phyloP scores from a whole-genome alignment of 2,888 invertebrate genomes.

The Microplitis manilae region DNA sequence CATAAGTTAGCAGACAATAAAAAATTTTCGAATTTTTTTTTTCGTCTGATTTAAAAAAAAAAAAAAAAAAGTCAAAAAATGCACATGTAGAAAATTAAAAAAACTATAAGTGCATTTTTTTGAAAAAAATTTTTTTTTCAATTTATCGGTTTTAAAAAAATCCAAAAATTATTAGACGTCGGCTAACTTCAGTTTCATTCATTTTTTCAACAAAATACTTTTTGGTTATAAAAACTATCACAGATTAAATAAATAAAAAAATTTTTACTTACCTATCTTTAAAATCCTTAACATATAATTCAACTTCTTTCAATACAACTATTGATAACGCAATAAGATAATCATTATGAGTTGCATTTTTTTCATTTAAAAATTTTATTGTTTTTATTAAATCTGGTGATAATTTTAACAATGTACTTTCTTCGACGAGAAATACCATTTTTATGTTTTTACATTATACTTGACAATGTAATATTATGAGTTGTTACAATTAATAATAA shows the following conservation, averaged over 20 bases:
- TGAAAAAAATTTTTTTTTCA: no score
- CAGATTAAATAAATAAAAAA: no score
- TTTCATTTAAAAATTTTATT: slow-evolving; percentile 47
- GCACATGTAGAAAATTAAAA: no score
- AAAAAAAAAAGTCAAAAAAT: no score
- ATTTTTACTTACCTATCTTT: slow-evolving; percentile 39
- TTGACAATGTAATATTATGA: neutral
- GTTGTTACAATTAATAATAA: neutral
- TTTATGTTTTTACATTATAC: neutral
- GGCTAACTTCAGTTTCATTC: no score
- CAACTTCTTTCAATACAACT: slow-evolving; percentile 59
- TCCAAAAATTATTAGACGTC: neutral
- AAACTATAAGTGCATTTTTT: no score
- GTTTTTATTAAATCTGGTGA: slow-evolving; percentile 54
- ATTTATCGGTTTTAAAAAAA: no score
- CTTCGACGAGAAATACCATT: slow-evolving; percentile 58
- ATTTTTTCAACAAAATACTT: no score
- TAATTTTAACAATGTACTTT: slow-evolving; percentile 55
- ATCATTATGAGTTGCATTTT: slow-evolving; percentile 59
- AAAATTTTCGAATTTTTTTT: no score
- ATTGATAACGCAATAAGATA: slow-evolving; percentile 60
- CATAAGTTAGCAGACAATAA: no score
- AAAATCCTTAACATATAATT: slow-evolving; percentile 51
- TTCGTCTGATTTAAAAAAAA: no score
- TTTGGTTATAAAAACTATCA: neutral